A percentile compares a stretch with the other conserved stretches of the same genome.
phyloP scores from a whole-genome alignment of 2,113 vertebrate species.

The Periophthalmodon schlosseri region DNA sequence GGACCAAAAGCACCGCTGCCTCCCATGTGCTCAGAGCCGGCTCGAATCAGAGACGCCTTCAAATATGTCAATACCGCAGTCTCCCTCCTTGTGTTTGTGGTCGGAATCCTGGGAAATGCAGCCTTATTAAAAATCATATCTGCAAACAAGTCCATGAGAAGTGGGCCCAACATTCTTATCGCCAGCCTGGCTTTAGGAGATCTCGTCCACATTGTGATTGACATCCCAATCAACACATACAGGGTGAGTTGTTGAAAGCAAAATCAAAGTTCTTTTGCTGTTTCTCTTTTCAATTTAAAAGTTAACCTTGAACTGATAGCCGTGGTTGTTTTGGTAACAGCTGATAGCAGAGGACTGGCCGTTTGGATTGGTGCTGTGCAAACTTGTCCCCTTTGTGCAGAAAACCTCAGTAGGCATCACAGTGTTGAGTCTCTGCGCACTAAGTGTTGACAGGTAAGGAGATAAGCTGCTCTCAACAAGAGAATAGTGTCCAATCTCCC shows the following conservation, averaged over 20 bases:
- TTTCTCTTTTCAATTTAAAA: constrained; percentile 23
- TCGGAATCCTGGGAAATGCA: constrained; percentile 88
- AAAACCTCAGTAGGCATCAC: constrained; percentile 93
- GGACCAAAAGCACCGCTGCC: constrained; percentile 51
- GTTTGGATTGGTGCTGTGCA: constrained; percentile 88
- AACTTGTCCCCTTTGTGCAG: constrained; percentile 93
- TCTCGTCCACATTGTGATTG: constrained; percentile 87
- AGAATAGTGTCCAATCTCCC: constrained; percentile 19
- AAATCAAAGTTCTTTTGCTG: neutral
- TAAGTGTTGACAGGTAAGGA: constrained; percentile 92
- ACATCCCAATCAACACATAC: constrained; percentile 88
- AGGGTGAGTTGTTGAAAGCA: constrained; percentile 78
- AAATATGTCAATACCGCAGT: constrained; percentile 88
- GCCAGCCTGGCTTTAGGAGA: constrained; percentile 90
- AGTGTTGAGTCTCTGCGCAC: constrained; percentile 89
- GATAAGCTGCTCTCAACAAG: constrained; percentile 43
- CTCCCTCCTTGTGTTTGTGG: constrained; percentile 84
- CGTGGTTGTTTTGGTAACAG: constrained; percentile 70
- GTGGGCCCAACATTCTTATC: constrained; percentile 88
- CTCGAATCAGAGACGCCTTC: constrained; percentile 83
- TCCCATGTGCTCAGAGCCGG: constrained; percentile 76
- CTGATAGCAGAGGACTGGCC: constrained; percentile 91
- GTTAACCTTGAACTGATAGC: constrained; percentile 32
- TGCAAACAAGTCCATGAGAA: constrained; percentile 90
- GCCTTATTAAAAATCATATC: constrained; percentile 88